A percentile compares a stretch with the other conserved stretches of the same genome.
Evolutionary conservation across 2,888 invertebrate species (phyloP).

Genomic region (Agapostemon virescens): DNA sequence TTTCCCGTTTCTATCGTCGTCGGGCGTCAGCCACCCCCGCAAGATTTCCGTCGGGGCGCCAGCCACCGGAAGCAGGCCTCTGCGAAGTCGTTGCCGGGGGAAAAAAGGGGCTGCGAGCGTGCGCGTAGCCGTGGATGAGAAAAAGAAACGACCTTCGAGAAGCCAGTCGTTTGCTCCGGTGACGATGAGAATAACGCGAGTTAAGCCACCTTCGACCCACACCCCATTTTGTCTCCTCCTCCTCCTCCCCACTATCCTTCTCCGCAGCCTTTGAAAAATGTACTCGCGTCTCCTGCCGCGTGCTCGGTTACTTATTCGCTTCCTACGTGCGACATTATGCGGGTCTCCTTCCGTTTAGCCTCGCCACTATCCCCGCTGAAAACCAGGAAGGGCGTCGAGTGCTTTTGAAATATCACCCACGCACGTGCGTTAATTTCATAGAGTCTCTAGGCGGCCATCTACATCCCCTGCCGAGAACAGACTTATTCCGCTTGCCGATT

Average conservation of each 20-base stretch:
- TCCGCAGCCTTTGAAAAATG: conserved; percentile 22
- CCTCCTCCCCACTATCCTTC: neutral
- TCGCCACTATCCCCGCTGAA: neutral
- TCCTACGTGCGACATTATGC: neutral
- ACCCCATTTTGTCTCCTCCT: too few relatives aligned
- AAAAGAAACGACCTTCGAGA: conserved; percentile 46
- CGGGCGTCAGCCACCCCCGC: conserved; percentile 19
- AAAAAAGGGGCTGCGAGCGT: conserved; percentile 12
- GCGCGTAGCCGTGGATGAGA: neutral
- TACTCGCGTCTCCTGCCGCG: conserved; percentile 1
- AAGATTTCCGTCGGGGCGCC: conserved; percentile 57
- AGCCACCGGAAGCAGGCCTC: conserved; percentile 37
- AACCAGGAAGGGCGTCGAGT: neutral
- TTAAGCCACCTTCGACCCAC: conserved; percentile 54
- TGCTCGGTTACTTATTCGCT: neutral
- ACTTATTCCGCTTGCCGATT: neutral
- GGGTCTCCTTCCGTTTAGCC: conserved; percentile 12
- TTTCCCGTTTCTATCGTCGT: conserved; percentile 19
- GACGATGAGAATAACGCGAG: conserved; percentile 55
- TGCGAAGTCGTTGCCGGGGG: neutral
- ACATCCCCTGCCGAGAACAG: neutral
- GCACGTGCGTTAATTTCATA: conserved; percentile 5
- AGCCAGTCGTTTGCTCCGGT: conserved; percentile 58
- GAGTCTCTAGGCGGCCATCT: conserved; percentile 9
- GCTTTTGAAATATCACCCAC: conserved; percentile 20